These are phyloP conservation scores for Holacanthella duospinosa DNA, from an alignment of 2,888 invertebrate genomes.

Conservation along the genomic window DNA sequence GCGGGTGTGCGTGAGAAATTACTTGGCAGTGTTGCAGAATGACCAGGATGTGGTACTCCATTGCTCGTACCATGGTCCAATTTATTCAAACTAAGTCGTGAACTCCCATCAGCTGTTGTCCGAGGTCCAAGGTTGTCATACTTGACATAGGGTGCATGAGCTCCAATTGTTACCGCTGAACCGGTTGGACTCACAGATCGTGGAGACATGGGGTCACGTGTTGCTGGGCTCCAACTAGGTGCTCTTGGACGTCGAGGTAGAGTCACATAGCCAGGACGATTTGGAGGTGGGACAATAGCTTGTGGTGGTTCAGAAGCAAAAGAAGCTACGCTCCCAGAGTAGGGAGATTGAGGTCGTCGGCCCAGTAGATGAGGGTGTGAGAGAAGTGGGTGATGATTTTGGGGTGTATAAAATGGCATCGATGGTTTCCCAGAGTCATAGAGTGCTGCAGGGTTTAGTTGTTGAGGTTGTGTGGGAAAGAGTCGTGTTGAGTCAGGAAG, in stretches of 20 bases:
- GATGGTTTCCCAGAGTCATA: constrained; percentile 40
- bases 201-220: constrained; percentile 38
- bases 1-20: constrained; percentile 16
- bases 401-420: constrained; percentile 44
- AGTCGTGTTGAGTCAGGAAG: constrained; percentile 60
- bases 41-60: constrained; percentile 3
- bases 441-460: constrained; percentile 29
- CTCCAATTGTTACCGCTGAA: constrained; percentile 11
- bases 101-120: constrained; percentile 78
- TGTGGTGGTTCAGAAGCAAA: constrained; percentile 48
- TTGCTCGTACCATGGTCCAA: constrained; percentile 41
- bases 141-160: constrained; percentile 46
- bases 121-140: constrained; percentile 86
- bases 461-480: constrained; percentile 22
- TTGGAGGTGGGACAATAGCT: constrained; percentile 56
- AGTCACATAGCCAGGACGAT: constrained; percentile 70
- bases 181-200: constrained; percentile 26
- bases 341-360: constrained; percentile 58
- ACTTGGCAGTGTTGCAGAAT: constrained; percentile 13
- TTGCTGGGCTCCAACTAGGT: constrained; percentile 54
- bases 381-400: constrained; percentile 48
- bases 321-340: constrained; percentile 47
- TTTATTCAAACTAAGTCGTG: constrained; percentile 72
- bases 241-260: constrained; percentile 73
- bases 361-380: constrained; percentile 64